Percentiles rank a stretch among this genome's conserved stretches.
phyloP scores from a whole-genome alignment of 2,888 invertebrate species.

The Hydrotaea cyrtoneurina region DNA sequence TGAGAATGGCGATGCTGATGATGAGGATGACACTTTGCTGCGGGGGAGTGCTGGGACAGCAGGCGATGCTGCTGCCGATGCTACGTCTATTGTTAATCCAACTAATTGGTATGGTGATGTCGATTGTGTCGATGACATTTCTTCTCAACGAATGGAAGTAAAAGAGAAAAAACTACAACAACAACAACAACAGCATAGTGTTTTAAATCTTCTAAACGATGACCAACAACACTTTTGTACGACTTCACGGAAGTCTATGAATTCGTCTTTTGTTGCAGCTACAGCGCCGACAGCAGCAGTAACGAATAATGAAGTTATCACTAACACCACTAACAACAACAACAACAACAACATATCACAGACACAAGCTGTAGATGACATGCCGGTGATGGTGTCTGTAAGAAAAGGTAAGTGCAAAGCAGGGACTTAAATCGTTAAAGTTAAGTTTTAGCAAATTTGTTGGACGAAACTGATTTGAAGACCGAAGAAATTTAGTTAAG shows the following conservation, averaged over 20 bases:
- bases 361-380: conserved; percentile 50
- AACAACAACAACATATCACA: conserved; percentile 25
- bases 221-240: conserved; percentile 21
- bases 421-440: background rate
- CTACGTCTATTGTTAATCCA: conserved; percentile 68
- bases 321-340: too few relatives aligned
- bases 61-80: background rate
- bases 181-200: conserved; percentile 55
- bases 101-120: conserved; percentile 75
- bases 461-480: background rate
- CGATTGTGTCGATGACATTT: conserved; percentile 68
- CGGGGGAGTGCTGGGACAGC: background rate
- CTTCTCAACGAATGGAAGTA: conserved; percentile 69
- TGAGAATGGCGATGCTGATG: background rate
- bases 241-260: conserved; percentile 32
- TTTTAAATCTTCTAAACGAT: conserved; percentile 57
- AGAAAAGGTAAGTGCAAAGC: conserved; percentile 57
- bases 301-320: conserved; percentile 47
- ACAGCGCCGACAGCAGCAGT: conserved; percentile 32
- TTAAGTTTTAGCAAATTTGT: background rate
- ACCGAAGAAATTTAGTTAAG: too few relatives aligned
- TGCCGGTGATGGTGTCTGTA: conserved; percentile 21
- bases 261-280: conserved; percentile 7
- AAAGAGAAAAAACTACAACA: conserved; percentile 59
- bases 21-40: background rate